Conservation (phyloP, 2,888 invertebrate species). For the Sarcophaga caerulescens region DNA sequence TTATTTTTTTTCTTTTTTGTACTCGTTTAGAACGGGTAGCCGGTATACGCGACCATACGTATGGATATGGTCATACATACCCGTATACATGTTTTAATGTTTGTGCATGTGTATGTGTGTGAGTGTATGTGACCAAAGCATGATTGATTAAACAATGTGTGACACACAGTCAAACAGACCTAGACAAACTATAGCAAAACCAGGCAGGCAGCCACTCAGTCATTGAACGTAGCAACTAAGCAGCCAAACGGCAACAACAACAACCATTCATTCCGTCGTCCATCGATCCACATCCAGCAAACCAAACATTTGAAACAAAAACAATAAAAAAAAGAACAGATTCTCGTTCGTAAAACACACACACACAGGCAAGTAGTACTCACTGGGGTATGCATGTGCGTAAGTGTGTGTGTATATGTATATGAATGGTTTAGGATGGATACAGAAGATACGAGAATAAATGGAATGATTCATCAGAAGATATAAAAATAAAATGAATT, state of each 20-base stretch:
- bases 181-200: constrained; percentile 31
- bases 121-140: constrained; percentile 47
- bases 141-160: constrained; percentile 66
- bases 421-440: constrained; percentile 8
- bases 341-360: background rate
- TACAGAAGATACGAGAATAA: constrained; percentile 6
- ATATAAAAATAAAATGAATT: background rate
- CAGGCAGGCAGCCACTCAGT: constrained; percentile 1
- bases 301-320: constrained; percentile 26
- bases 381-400: too few relatives aligned
- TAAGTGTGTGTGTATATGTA: background rate
- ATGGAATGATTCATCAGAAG: constrained; percentile 45
- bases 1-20: background rate
- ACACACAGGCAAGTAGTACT: background rate
- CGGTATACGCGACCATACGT: background rate
- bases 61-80: background rate
- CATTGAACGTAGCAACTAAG: constrained; percentile 8
- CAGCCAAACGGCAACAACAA: constrained; percentile 18
- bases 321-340: constrained; percentile 9
- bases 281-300: constrained; percentile 51
- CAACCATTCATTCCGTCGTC: constrained; percentile 12
- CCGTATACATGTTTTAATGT: background rate
- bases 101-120: background rate
- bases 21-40: constrained; percentile 32
- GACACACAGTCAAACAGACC: constrained; percentile 50